These are phyloP conservation scores for Philhelius pedissequus DNA, from an alignment of 2,888 invertebrate genomes.

Conservation along the genomic window DNA sequence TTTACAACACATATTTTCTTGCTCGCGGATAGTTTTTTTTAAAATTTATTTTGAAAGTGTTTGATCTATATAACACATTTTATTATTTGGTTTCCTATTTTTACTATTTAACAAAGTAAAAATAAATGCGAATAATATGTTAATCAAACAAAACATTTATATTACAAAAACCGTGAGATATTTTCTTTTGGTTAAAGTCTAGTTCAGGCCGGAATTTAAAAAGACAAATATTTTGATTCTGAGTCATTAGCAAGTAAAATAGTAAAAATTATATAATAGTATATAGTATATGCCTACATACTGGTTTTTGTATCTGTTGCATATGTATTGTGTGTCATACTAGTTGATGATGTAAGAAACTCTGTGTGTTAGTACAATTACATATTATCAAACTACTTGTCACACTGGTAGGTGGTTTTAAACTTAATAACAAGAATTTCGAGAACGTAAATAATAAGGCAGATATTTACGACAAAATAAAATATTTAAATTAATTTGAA, in stretches of 20 bases:
- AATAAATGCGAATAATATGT: constrained; percentile 14
- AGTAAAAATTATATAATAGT: constrained; percentile 5
- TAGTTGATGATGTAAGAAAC: constrained; percentile 41
- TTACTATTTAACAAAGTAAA: constrained; percentile 8
- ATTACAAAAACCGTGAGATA: constrained; percentile 42
- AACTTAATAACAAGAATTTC: neutral
- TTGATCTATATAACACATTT: constrained; percentile 38
- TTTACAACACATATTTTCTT: neutral
- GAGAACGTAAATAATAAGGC: neutral
- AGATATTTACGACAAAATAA: neutral
- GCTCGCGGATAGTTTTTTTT: neutral
- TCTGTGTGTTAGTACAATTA: constrained; percentile 21
- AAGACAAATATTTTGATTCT: neutral
- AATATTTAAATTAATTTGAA: neutral
- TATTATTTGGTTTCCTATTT: constrained; percentile 8
- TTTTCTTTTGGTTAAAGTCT: constrained; percentile 21
- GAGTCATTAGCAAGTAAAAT: constrained; percentile 54
- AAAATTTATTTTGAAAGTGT: constrained; percentile 50
- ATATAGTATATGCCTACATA: neutral
- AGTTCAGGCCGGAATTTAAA: constrained; percentile 5
- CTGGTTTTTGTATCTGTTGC: constrained; percentile 11
- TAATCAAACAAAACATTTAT: neutral
- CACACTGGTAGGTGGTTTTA: constrained; percentile 1
- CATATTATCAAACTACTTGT: neutral
- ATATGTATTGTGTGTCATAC: constrained; percentile 37